Percentiles rank a stretch among this genome's conserved stretches.
Evolutionary conservation across 2,888 invertebrate species (phyloP).

Genomic region (Pandemis cinnamomeana): DNA sequence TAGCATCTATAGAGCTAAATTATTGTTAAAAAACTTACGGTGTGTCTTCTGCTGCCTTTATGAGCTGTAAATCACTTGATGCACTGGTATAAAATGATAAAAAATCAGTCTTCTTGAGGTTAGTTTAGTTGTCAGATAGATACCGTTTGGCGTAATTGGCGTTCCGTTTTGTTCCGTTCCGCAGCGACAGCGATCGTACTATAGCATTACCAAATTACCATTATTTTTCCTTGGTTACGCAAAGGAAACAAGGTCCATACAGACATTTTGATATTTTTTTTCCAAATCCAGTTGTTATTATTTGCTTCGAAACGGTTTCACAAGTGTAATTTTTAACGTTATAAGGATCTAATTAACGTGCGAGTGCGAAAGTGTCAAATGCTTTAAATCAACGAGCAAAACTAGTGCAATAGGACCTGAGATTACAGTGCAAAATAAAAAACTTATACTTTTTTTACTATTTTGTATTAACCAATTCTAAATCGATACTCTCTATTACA

Average conservation of each 20-base stretch:
- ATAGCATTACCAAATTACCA: too few relatives aligned
- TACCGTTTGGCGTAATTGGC: slow-evolving; percentile 37
- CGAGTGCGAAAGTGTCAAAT: too few relatives aligned
- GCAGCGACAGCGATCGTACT: not conserved
- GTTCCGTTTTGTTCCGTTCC: slow-evolving; percentile 30
- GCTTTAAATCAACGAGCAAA: too few relatives aligned
- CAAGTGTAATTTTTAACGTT: too few relatives aligned
- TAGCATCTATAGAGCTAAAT: not conserved
- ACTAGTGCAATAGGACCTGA: too few relatives aligned
- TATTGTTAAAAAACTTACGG: slow-evolving; percentile 29
- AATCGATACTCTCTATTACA: slow-evolving; percentile 38
- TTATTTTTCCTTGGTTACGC: too few relatives aligned
- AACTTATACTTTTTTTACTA: not conserved
- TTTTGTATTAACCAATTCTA: slow-evolving; percentile 31
- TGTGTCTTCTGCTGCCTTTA: slow-evolving; percentile 24
- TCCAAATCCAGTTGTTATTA: too few relatives aligned
- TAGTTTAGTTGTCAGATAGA: slow-evolving; percentile 66
- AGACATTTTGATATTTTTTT: too few relatives aligned
- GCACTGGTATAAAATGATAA: slow-evolving; percentile 58
- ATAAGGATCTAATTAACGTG: too few relatives aligned
- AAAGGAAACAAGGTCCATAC: too few relatives aligned
- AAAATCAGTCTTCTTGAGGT: slow-evolving; percentile 69
- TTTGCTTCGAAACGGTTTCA: too few relatives aligned
- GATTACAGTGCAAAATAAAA: not conserved
- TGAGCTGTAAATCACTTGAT: slow-evolving; percentile 47